Base-by-base conservation (phyloP, 2,888 invertebrate species). In the Iselma pallidipennis region DNA sequence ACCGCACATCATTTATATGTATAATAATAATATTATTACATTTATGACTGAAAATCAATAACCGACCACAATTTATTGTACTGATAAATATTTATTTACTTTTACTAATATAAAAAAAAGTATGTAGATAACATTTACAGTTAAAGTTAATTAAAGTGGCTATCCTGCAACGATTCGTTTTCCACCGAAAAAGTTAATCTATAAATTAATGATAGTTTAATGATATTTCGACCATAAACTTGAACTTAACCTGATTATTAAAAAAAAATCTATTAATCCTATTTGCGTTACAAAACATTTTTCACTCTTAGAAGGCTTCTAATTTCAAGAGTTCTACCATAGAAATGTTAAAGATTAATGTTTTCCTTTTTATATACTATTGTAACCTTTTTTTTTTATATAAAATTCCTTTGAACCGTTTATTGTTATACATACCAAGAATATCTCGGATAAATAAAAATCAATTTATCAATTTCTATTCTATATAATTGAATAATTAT, bases 261-360 rank as follows among this genome's bases (percentile, higher is more conserved):
- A 23, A 14, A 45, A 37, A 26, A 12, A 12, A 12, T 1, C 28
- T 33, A 45, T 28, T 50, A 42, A 29, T 55, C 49, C 14, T 45
- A 16, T 51, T 55, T 29, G 1, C 29, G 23, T 25, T 59, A 42
- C 48, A 55, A 31, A 33, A 52, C 49, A 49, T n/a, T 49, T 42
- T 49, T 60, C 50, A 25, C 54, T 21, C 19, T 62, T 58, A 12
- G 31, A 33, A 28, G 55, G 58, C 54, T 62, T 58, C 58, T 2
- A n/a, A 45, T 48, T 57, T 56, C 14, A 57, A 33, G 19, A 29
- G n/a, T 26, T 21, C 21, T 55, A 58, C 58, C 62, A 55, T 62
- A 62, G 29, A 58, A 62, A 55, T 55, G 58, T 48, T 28, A 31
- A 49, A 57, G 51, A 55, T 62, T 57, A 61, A 49, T 23, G 9